These are phyloP conservation scores for Cheilosia variabilis DNA, from an alignment of 2,888 invertebrate species.

Conservation along the genomic window DNA sequence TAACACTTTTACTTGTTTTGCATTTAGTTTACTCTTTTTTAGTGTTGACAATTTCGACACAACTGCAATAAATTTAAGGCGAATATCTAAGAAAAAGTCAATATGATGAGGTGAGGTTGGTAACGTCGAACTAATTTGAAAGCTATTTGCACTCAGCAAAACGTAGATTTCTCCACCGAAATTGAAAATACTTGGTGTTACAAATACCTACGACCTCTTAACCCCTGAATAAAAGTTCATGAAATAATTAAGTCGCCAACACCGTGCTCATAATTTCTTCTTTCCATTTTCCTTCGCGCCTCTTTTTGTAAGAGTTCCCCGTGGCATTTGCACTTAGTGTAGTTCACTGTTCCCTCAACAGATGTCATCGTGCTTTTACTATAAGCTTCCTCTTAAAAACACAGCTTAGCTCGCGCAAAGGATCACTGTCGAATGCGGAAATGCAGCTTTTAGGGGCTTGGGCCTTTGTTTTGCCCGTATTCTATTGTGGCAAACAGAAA, in stretches of 20 bases:
- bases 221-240: not conserved
- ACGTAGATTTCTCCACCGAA: no score
- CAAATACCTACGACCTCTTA: not conserved
- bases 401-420: constrained; percentile 20
- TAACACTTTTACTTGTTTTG: no score
- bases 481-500: constrained; percentile 32
- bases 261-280: not conserved
- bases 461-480: constrained; percentile 34
- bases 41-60: no score
- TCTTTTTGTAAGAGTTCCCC: not conserved
- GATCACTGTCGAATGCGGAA: constrained; percentile 62
- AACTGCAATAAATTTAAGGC: no score
- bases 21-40: no score
- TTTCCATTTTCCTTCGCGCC: not conserved
- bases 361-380: constrained; percentile 4
- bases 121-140: no score
- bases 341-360: constrained; percentile 47
- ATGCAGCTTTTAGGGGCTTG: constrained; percentile 39
- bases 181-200: no score
- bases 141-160: no score
- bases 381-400: not conserved
- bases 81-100: no score
- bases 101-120: no score
- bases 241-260: not conserved
- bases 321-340: constrained; percentile 18